Conservation (phyloP, 1,140 invertebrate species). For the Drosophila tropicalis region DNA sequence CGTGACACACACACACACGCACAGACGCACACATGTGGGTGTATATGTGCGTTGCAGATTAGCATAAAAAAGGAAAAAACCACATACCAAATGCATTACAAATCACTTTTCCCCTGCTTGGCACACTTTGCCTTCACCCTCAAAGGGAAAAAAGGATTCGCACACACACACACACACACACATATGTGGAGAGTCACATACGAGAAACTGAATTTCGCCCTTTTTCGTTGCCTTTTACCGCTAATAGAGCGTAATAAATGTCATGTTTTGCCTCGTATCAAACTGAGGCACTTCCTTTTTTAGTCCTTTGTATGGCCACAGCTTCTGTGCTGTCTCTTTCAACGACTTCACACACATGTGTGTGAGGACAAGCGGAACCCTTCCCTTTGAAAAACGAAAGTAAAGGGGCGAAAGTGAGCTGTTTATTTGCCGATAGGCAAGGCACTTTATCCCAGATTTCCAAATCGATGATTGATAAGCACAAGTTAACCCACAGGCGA, state of each 20-base stretch:
- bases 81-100: constrained; percentile 66
- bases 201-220: constrained; percentile 8
- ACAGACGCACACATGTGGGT: constrained; percentile 24
- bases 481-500: constrained; percentile 21
- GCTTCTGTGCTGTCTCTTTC: constrained; percentile 31
- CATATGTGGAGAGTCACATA: constrained; percentile 17
- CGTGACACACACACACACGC: constrained; percentile 44
- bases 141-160: constrained; percentile 62
- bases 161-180: constrained; percentile 41
- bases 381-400: constrained; percentile 25
- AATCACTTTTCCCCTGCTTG: constrained; percentile 45
- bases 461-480: constrained; percentile 54
- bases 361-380: constrained; percentile 34
- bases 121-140: constrained; percentile 42
- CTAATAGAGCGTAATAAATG: constrained; percentile 82
- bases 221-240: constrained; percentile 33
- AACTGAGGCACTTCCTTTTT: constrained; percentile 47
- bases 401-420: constrained; percentile 50
- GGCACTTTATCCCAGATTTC: constrained; percentile 37
- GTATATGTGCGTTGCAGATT: constrained; percentile 51
- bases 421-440: constrained; percentile 61
- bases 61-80: constrained; percentile 54
- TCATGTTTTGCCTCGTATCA: constrained; percentile 65
- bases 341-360: constrained; percentile 18
- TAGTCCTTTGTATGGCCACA: constrained; percentile 40